Evolutionary conservation across 2,797 vertebrate genomes (phyloP), one percentile per base, ranked within the genome.

Genomic region (Melanotaenia pygmaea): DNA sequence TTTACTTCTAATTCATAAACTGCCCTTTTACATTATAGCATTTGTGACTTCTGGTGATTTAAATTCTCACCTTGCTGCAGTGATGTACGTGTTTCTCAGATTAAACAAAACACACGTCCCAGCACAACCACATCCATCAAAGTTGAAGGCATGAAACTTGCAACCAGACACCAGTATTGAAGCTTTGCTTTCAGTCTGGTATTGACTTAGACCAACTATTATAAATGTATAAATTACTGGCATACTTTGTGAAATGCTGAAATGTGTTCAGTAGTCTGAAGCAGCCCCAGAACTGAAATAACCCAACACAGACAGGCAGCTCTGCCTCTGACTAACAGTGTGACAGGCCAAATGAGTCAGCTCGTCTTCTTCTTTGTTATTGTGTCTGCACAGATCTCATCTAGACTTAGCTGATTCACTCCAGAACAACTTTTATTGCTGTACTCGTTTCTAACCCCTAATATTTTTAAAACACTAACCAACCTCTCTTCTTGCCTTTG

Each of bases 281-380:
- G 57, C 60, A 32, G 18, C 61, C 67, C 20, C 40, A 12, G 22
- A 64, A 67, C 64, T 76, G 61, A 83, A 86, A 77, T 77, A 74
- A 76, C 64, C 76, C 77, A 26, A 22, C 50, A 22, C 50, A 66
- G 70, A 67, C 59, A 56, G 54, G 37, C 76, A 62, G 67, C 45
- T n/a, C 61, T 40, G 71, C 24, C 57, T 74, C 64, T 67, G 59
- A 82, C 69, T 66, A 65, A 78, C 67, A 30, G 54, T 22, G 67
- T 80, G 80, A 82, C 70, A 72, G 24, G 56, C 40, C 70, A 26
- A 20, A 54, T 87, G 83, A 90, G 77, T 89, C 80, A 82, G 71
- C 70, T 40, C 63, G 59, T 76, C 62, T 67, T 77, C 53, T 77
- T 82, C 58, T 77, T 64, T 37, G 68, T 72, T 56, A 20, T 53